Evolutionary conservation across 2,888 invertebrate genomes (phyloP).

Genomic region (Busseola fusca): DNA sequence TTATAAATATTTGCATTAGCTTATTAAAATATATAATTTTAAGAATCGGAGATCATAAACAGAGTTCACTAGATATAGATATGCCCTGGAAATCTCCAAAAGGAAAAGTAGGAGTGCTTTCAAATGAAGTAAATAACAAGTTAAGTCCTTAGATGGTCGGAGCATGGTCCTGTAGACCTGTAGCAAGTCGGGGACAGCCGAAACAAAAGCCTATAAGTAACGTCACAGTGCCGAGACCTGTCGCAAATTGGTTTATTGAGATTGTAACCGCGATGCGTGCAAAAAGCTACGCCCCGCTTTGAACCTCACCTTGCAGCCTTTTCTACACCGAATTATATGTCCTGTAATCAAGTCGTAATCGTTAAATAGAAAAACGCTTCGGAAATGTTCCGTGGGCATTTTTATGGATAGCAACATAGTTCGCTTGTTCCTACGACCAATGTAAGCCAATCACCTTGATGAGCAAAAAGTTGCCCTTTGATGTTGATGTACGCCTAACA

Average conservation of each 20-base stretch:
- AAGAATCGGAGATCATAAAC: slow-evolving; percentile 17
- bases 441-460: slow-evolving; percentile 54
- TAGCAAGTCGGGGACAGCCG: slow-evolving; percentile 66
- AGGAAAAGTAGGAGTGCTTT: slow-evolving; percentile 45
- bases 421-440: slow-evolving; percentile 48
- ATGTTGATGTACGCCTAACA: slow-evolving; percentile 49
- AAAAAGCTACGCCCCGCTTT: slow-evolving; percentile 67
- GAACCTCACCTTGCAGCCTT: slow-evolving; percentile 53
- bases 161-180: slow-evolving; percentile 50
- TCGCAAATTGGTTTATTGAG: slow-evolving; percentile 86
- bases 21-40: slow-evolving; percentile 2
- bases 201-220: slow-evolving; percentile 71
- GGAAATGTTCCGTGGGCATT: slow-evolving; percentile 48
- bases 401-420: slow-evolving; percentile 61
- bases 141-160: slow-evolving; percentile 69
- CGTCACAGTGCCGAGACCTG: slow-evolving; percentile 64
- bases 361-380: slow-evolving; percentile 56
- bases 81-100: slow-evolving; percentile 38
- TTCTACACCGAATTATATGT: slow-evolving; percentile 53
- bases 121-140: slow-evolving; percentile 69
- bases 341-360: slow-evolving; percentile 60
- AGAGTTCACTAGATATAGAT: slow-evolving; percentile 39
- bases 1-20: not conserved
- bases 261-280: slow-evolving; percentile 76
- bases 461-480: slow-evolving; percentile 56